Evolutionary conservation across 2,113 vertebrate species (phyloP), one percentile per base, ranked within the genome.

Genomic region (Notothenia rossii): DNA sequence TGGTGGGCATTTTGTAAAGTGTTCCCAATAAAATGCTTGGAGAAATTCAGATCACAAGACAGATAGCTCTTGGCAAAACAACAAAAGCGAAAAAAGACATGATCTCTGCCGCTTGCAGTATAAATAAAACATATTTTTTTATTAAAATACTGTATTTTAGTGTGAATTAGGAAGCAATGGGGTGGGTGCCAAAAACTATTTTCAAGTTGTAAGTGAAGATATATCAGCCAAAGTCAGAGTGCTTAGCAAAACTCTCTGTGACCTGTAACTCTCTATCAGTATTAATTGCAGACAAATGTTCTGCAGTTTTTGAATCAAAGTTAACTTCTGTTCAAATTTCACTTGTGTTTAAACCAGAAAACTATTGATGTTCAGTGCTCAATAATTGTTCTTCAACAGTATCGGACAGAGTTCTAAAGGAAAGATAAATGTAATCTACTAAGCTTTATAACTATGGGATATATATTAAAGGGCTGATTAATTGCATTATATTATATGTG

Each of bases 41-140:
- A 72, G 79, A 61, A 48, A 64, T 87, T 82, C 70, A 68, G 51
- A 29, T 86, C 46, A 70, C 48, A 10, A 20, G 6, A 46, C 14
- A 50, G 58, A 79, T 58, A 74, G 58, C 64, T 86, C 40, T 68
- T 79, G 58, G 61, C 77, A 81, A 67, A 81, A 81, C 74, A 5
- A 29, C 20, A 14, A 45, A 15, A 58, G n/a, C 2, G 29, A 14
- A 50, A 20, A 36, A 55, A 69, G 65, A 68, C 79, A 84, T 82
- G 79, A 90, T 91, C 84, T 88, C 62, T 86, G 68, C 46, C 55
- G 68, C 58, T 75, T 75, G 14, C 72, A 81, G 61, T 54, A 71
- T 81, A 65, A 74, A 86, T 81, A 81, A 49, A 78, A 78, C 25
- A 63, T 73, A 7, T 40, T 40, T 40, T 7, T 40, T 72, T 40